Base-by-base conservation (phyloP, 2,113 vertebrate genomes). In the Motacilla alba region DNA sequence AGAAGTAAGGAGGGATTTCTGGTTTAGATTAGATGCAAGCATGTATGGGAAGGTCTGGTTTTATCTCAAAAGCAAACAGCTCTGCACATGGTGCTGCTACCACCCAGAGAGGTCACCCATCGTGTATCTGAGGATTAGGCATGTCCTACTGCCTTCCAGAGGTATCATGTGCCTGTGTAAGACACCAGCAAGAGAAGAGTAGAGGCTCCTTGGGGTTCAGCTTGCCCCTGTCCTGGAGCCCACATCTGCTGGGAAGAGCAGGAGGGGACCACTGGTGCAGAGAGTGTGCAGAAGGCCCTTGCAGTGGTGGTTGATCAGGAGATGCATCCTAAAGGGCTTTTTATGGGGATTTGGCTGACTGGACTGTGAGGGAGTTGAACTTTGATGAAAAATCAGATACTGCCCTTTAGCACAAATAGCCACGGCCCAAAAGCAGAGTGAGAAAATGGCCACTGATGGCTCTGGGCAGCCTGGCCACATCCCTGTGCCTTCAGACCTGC, bases 141-240 rank as follows among this genome's bases (percentile, higher is more conserved):
- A 0, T 43, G 37, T 84, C 64, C 78, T 77, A 0, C 26, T n/a
- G 26, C 53, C 35, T 31, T 64, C 35, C 55, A 56, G 63, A 50
- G 20, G 59, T 21, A 28, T 35, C 8, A 0, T 19, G 33, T 49
- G n/a, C 49, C 81, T 7, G 0, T 31, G 15, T 16, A 47, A 84
- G 59, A 46, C 30, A 46, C 15, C 44, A 59, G 39, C 13, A 67
- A 77, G 26, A 50, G 30, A 53, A n/a, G 27, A 74, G 13, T 5
- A 58, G 70, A 68, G 46, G 16, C 12, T 7, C 9, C 31, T 33
- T 60, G 35, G 27, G 41, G 7, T 50, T 78, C 84, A 77, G 50
- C 31, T 89, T 47, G 13, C 13, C 33, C 15, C 39, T 6, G 4
- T 67, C 46, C 70, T 59, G 2, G 1, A 41, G 76, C 37, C 64